Evolutionary conservation across 2,888 invertebrate species (phyloP), one percentile per base, ranked within the genome.

Genomic region (Ophion ellenae): DNA sequence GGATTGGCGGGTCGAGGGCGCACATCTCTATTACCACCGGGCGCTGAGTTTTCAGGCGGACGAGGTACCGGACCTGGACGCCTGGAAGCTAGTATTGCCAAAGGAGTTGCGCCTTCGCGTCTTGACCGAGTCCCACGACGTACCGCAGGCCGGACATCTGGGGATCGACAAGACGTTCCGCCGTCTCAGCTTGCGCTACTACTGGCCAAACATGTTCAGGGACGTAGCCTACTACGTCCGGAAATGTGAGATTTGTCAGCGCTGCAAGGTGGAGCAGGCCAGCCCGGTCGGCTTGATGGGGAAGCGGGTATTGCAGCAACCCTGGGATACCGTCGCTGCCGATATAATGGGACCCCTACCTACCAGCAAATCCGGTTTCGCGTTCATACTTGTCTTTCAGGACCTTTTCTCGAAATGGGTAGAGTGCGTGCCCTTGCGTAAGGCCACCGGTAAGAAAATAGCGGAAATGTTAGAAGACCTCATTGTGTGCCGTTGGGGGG

Each of bases 171-270:
- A 82, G 40, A 84, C 81, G 0, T 77, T 69, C 11, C 84, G 71
- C 0, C 84, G 84, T 0, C 45, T 84, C 0, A 36, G 77, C 2
- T 28, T 11, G 1, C 9, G n/a, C 0, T 89, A 88, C n/a, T 90
- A 87, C 70, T 91, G 90, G 90, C 90, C 90, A 0, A 81, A 83
- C 1, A 83, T 88, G 83, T 59, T 77, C 9, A 24, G 76, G 17
- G 88, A 89, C 7, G 87, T 90, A 0, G 64, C 61, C 0, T 45
- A 53, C 2, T 89, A 86, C 67, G 88, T 91, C 0, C 64, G 80
- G 2, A 57, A 20, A 0, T 91, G 91, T 47, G 66, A 82, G 0
- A 47, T 32, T 1, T 91, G 91, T 73, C 88, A 89, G 11, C 28
- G 71, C 0, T 73, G 70, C 2, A 90, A 90, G 57, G 83, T 82